A percentile compares a stretch with the other conserved stretches of the same genome.
phyloP scores from a whole-genome alignment of 2,888 invertebrate species.

The Erpobdella octoculata region DNA sequence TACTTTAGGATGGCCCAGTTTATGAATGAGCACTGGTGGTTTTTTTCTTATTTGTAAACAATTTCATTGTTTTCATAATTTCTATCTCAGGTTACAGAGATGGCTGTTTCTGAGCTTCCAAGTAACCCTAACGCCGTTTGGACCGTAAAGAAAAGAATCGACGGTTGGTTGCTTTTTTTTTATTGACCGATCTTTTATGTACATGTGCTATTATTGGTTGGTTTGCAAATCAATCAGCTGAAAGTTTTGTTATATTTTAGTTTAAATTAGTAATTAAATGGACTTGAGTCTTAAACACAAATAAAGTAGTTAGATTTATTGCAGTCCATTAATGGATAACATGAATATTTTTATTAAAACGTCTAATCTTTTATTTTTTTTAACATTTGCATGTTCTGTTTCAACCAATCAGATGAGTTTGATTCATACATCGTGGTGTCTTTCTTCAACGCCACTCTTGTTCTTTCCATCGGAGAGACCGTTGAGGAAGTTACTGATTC shows the following conservation, averaged over 20 bases:
- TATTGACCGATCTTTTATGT: background rate
- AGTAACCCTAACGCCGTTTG: slow-evolving; percentile 99
- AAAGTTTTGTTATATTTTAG: background rate
- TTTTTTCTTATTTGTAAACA: too few species aligned
- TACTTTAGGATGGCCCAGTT: too few species aligned
- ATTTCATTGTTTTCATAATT: background rate
- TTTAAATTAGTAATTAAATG: background rate
- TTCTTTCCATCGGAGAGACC: slow-evolving; percentile 96
- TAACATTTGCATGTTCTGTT: background rate
- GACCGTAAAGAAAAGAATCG: slow-evolving; percentile 91
- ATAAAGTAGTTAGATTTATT: too few species aligned
- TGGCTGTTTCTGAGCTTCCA: slow-evolving; percentile 99
- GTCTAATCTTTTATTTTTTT: background rate
- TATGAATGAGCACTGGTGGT: too few species aligned
- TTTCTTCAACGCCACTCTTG: slow-evolving; percentile 94
- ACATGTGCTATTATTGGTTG: too few species aligned
- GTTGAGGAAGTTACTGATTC: slow-evolving; percentile 99
- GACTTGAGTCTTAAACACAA: too few species aligned
- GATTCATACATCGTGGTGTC: slow-evolving; percentile 99
- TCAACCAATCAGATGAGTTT: slow-evolving; percentile 71
- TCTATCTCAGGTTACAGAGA: slow-evolving; percentile 73
- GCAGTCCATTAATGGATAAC: background rate
- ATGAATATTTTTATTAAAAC: background rate
- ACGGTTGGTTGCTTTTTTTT: too few species aligned
- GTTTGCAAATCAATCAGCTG: too few species aligned